Conservation (phyloP, 2,113 vertebrate genomes). For the Aldabrachelys gigantea region DNA sequence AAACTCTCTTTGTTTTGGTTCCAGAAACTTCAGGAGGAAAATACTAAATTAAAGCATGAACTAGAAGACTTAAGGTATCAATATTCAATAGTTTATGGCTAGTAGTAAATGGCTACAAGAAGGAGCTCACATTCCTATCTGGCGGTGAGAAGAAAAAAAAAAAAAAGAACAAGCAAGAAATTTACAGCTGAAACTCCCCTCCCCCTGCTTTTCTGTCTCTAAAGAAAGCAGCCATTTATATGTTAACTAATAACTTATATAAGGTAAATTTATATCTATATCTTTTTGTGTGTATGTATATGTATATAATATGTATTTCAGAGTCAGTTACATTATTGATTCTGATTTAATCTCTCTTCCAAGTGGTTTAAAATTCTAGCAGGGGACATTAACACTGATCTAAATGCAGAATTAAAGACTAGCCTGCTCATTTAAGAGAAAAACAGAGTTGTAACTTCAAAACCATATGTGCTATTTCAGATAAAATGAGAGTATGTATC, state of each 20-base stretch:
- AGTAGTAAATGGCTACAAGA: background rate
- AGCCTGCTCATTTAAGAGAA: background rate
- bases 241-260: background rate
- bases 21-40: slow-evolving; percentile 77
- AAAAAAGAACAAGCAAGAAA: background rate
- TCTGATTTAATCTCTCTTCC: background rate
- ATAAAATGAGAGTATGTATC: background rate
- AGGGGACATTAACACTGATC: background rate
- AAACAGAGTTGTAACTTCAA: background rate
- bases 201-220: too few species aligned
- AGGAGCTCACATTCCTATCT: background rate
- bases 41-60: slow-evolving; percentile 76
- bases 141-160: background rate
- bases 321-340: background rate
- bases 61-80: slow-evolving; percentile 75
- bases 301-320: background rate
- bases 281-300: too few species aligned
- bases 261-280: background rate
- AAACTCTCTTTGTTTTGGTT: background rate
- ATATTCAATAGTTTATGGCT: background rate
- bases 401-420: background rate
- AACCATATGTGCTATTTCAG: background rate
- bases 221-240: background rate
- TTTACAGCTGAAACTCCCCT: too few species aligned
- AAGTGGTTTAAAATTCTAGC: background rate